Base-by-base conservation (phyloP, 23 tunicate genomes). In the Botrylloides violaceus region DNA sequence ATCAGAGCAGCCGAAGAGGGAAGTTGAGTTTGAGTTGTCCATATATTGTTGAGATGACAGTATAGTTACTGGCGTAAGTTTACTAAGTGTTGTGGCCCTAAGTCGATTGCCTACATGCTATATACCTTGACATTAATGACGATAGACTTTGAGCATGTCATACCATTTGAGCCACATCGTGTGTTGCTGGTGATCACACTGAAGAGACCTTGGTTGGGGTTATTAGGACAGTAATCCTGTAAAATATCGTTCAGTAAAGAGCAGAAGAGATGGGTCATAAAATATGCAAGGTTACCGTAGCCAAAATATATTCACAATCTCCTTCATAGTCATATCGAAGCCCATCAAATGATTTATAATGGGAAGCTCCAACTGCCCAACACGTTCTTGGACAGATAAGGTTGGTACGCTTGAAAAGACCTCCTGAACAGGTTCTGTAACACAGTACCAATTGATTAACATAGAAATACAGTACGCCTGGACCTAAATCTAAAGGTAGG, bases 291-390 rank as follows among this genome's bases (percentile, higher is more conserved):
- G 6, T 27, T 38, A 80, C 84, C 48, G 84, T 71, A 0, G 84
- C 84, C 59, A 80, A 77, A 61, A 80, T 53, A 66, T 80, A 80
- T 80, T 80, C 84, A 47, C 84, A 80, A 22, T 71, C 77, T 3
- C 84, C 84, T 30, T 80, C 79, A 61, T 70, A 80, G 32, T 80
- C 84, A 49, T 80, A 80, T 32, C 29, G 21, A 27, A 71, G 77
- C 3, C 84, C 84, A 65, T 80, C 84, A 48, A 80, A 80, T 53
- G 84, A 61, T 38, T 80, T 71, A 77, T 80, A 80, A 29, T 80
- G 84, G 12, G 84, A 60, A 6, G 73, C 84, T 29, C 84, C 84
- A 26, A 49, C 65, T 22, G 84, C 64, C 61, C 79, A 80, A 35
- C 84, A 80, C 21, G 78, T 59, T 39, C 38, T 71, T 7, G 84